Base-by-base conservation (phyloP, 2,888 invertebrate genomes). In the Taenaris catops region DNA sequence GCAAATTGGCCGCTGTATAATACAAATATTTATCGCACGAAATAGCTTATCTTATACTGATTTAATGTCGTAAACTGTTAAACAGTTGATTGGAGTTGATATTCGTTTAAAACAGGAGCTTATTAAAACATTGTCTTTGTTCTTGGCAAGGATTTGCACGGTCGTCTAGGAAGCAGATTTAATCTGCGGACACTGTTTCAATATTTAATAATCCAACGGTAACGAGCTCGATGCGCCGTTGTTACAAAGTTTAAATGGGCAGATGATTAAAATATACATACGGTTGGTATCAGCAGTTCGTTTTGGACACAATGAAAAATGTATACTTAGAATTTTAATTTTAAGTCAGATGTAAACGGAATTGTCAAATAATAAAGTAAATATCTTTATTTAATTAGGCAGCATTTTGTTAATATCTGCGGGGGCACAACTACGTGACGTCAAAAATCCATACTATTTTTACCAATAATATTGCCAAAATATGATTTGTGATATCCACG, bases 181-280 rank as follows among this genome's bases (percentile, higher is more conserved):
- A 64, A 76, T 76, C 75, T 64, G 70, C 65, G 58, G 68, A 69
- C 68, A 64, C 69, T 72, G 79, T 68, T 80, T 78, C 79, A 83
- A 83, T 84, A 81, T 86, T 86, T 80, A 81, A 83, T 86, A 86
- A 86, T 86, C 86, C 86, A 55, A 41, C 61, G 55, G 68, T 86
- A 86, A 86, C 86, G 79, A 86, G 83, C 72, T 55, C 55, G 51
- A 60, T 51, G 46, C 56, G 54, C 53, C 44, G 55, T 52, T 55
- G 67, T 70, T 62, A 68, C 73, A 75, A 86, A 84, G 83, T 86
- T 84, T 83, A 83, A 86, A 86, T 81, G 78, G 71, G 63, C 65
- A 62, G 60, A 55, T 59, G 49, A 44, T 48, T 52, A 51, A 50
- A 41, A 38, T 41, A 51, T 35, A 44, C 34, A 27, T 48, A 50